Base-by-base conservation (phyloP, 1,140 invertebrate species). In the Apis cerana region DNA sequence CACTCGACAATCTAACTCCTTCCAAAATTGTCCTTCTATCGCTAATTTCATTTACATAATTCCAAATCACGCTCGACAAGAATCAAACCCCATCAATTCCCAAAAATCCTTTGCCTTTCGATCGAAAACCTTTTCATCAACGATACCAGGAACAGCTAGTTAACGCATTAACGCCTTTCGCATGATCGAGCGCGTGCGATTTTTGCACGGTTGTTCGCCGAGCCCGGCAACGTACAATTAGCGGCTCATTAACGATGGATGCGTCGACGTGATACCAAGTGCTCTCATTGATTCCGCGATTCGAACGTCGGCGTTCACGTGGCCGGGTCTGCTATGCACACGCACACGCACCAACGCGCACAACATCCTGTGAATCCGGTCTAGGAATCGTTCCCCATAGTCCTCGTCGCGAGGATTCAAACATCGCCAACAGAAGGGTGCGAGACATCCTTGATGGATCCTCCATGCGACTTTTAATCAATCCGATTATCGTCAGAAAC, bases 401-500 rank as follows among this genome's bases (percentile, higher is more conserved):
- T 10, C 21, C 15, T 59, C 43, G 54, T 67, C 56, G 64, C 62
- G 43, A 33, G 59, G n/a, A n/a, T 62, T 19, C 43, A 59, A 23
- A 56, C 15, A 19, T 17, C 5, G 33, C 17, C 13, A 43, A 62
- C 0, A 33, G 27, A 62, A 33, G 33, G 65, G 48, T 23, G 43
- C 33, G 61, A 59, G 27, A 75, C 48, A 21, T 15, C 27, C 50
- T 23, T 15, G 50, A 52, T 68, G 59, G 68, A 78, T 78, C 86
- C 84, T 33, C 33, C 33, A 33, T 27, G 88, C 86, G 83, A 90
- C 89, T 90, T 90, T 90, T 90, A 90, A 90, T 90, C 89, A 87
- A 90, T 89, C 82, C 88, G 88, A 90, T 90, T 90, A 90, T 90
- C 87, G 86, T 89, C 82, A 85, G 76, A 69, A 83, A 82, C 72